Percentiles rank a stretch among this genome's conserved stretches.
Evolutionary conservation across 2,888 invertebrate species (phyloP).

Genomic region (Eristalis arbustorum): DNA sequence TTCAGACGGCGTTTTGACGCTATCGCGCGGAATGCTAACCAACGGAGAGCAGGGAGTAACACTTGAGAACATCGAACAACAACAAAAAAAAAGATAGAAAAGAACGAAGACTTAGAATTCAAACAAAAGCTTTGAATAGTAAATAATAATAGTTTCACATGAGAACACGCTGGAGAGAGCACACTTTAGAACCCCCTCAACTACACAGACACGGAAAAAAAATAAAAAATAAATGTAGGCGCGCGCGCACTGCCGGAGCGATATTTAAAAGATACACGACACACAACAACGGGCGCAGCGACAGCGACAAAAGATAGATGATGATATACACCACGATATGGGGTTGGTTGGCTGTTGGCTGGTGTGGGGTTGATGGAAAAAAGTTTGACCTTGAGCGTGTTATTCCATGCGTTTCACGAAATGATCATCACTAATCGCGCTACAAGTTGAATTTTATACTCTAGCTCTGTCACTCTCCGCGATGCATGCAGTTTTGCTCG

Average conservation of each 20-base stretch:
- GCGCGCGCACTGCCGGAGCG: background rate
- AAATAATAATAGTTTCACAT: constrained; percentile 68
- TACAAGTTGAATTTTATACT: constrained; percentile 12
- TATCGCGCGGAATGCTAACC: constrained; percentile 50
- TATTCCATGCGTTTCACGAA: constrained; percentile 76
- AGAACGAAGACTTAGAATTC: background rate
- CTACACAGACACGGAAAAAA: background rate
- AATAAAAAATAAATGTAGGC: background rate
- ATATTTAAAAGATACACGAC: constrained; percentile 23
- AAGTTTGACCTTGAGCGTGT: constrained; percentile 79
- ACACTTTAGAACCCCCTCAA: constrained; percentile 57
- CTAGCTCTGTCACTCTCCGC: background rate
- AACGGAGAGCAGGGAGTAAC: constrained; percentile 30
- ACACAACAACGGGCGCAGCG: constrained; percentile 27
- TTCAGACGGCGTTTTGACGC: constrained; percentile 54
- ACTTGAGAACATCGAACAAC: constrained; percentile 15
- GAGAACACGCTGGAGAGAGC: constrained; percentile 16
- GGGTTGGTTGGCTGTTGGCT: constrained; percentile 61
- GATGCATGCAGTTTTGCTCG: constrained; percentile 46
- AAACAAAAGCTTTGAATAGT: constrained; percentile 58
- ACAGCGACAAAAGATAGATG: background rate
- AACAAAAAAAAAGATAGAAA: background rate
- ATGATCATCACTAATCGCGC: constrained; percentile 56
- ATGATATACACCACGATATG: constrained; percentile 37
- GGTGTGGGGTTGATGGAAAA: constrained; percentile 62